phyloP scores from a whole-genome alignment of 2,888 invertebrate genomes.

The Lysandra bellargus region DNA sequence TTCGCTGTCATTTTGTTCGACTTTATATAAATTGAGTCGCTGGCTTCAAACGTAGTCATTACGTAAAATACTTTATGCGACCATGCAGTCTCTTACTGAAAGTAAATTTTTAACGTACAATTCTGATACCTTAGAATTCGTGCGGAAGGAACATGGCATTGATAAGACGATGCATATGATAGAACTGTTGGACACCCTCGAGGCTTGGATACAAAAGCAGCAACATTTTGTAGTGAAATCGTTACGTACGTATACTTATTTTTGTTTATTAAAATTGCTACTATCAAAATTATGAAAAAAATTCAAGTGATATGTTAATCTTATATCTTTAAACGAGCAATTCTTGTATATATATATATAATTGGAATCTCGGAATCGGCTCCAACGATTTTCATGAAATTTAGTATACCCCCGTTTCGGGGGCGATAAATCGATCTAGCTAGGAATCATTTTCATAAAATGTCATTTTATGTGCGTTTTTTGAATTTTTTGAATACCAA shows the following conservation, averaged over 20 bases:
- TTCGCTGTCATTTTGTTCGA: too few relatives aligned
- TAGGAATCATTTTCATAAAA: too few relatives aligned
- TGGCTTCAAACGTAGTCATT: background rate
- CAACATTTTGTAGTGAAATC: constrained; percentile 50
- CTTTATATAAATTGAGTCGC: background rate
- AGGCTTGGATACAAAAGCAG: constrained; percentile 52
- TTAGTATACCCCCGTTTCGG: too few relatives aligned
- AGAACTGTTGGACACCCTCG: constrained; percentile 37
- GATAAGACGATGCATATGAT: background rate
- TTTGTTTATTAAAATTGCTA: background rate
- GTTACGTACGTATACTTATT: constrained; percentile 35
- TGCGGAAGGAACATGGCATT: constrained; percentile 1
- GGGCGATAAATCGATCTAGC: too few relatives aligned
- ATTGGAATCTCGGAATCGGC: too few relatives aligned
- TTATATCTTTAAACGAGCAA: too few relatives aligned
- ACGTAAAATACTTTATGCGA: background rate
- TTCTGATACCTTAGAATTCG: background rate
- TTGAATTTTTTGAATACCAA: too few relatives aligned
- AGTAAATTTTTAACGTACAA: constrained; percentile 2
- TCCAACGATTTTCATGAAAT: too few relatives aligned
- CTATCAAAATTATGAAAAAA: too few relatives aligned
- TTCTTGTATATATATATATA: too few relatives aligned
- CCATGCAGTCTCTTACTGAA: constrained; percentile 1
- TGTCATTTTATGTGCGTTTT: too few relatives aligned
- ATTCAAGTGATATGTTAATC: too few relatives aligned